Base-by-base conservation (phyloP, 2,888 invertebrate species). In the Chironomus tentans region DNA sequence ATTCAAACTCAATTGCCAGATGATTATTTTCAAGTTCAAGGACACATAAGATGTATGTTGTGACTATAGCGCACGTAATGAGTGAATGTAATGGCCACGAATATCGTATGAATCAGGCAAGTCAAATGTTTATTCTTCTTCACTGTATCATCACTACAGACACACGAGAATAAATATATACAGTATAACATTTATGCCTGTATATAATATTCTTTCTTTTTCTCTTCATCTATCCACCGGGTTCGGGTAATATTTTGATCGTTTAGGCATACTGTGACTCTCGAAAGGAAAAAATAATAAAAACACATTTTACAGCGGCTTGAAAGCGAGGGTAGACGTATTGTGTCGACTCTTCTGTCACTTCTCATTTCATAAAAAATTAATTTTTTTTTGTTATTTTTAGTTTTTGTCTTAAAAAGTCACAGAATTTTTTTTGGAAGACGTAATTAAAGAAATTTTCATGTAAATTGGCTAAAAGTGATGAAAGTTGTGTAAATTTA, bases 11-110 rank as follows among this genome's bases (percentile, higher is more conserved):
- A 56, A 18, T 73, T 73, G 72, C 72, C 72, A 73, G 72, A 73
- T 71, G 71, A 71, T 28, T 48, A 15, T 65, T 61, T 62, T 73
- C 62, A 73, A 73, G 72, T 73, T 73, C 72, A 73, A 73, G 72
- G 72, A 73, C 72, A 38, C 10, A 38, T n/a, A 21, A 65, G 24
- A 65, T 65, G 65, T 65, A 21, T 65, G 6, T 24, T 50, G 15
- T 15, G 50, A 50, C 50, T 50, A 15, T 50, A 50, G 50, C 50
- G 50, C 50, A 50, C 62, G 21, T 21, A 68, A 28, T 68, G 38
- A 68, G n/a, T 15, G 38, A n/a, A 68, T 38, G 38, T 28, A n/a
- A 28, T 13, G 15, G 50, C n/a, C 50, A 68, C 15, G 46, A 18
- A 15, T 46, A 21, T 6, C 3, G n/a, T 15, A 15, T n/a, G 69